Evolutionary conservation across 2,113 vertebrate genomes (phyloP).

Genomic region (Eurystomus gularis): DNA sequence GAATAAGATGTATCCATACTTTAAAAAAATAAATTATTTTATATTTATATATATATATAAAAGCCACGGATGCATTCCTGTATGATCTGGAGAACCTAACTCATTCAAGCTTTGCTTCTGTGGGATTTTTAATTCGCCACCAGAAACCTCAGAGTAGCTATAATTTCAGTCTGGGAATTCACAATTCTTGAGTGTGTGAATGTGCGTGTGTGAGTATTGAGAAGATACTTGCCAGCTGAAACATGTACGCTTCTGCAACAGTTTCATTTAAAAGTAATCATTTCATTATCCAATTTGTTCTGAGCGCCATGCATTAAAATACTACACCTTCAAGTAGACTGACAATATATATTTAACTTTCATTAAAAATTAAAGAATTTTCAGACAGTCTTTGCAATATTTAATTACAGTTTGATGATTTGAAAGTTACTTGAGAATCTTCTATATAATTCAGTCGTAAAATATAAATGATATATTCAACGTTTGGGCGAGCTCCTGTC

Average conservation of each 20-base stretch:
- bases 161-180: conserved; percentile 57
- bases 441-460: conserved; percentile 65
- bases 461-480: conserved; percentile 63
- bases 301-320: conserved; percentile 53
- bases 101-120: conserved; percentile 35
- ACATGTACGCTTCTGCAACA: conserved; percentile 39
- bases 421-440: conserved; percentile 63
- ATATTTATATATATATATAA: background rate
- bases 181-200: conserved; percentile 28
- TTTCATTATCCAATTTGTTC: conserved; percentile 69
- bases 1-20: background rate
- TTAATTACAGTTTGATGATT: conserved; percentile 72
- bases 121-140: conserved; percentile 54
- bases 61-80: background rate
- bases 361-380: conserved; percentile 70
- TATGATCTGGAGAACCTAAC: conserved; percentile 4
- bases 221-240: conserved; percentile 45
- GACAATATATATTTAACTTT: conserved; percentile 67
- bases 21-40: background rate
- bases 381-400: conserved; percentile 64
- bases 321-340: conserved; percentile 61
- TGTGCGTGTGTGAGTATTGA: background rate
- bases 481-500: conserved; percentile 51
- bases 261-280: conserved; percentile 63
- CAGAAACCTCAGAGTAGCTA: conserved; percentile 58